A percentile compares a stretch with the other conserved stretches of the same genome.
These are phyloP conservation scores for Mirza zaza DNA, from an alignment of 2,113 vertebrate species.

Conservation along the genomic window DNA sequence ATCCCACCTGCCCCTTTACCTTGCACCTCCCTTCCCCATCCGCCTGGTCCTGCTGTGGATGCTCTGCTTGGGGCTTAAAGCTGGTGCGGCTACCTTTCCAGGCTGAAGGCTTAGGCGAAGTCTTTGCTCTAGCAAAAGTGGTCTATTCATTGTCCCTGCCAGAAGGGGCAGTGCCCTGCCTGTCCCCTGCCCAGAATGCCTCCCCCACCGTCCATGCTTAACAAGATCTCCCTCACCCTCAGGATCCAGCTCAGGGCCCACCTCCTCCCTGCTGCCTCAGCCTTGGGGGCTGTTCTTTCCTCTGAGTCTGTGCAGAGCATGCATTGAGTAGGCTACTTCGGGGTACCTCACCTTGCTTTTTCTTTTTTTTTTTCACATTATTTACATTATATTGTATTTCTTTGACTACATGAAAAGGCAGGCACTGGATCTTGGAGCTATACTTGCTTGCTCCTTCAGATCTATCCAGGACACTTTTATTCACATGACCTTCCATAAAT, in stretches of 20 bases:
- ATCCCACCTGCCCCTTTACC: rapidly evolving
- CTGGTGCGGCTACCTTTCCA: neutral
- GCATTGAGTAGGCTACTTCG: neutral
- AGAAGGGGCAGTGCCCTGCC: rapidly evolving
- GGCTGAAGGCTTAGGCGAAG: neutral
- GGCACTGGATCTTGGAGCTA: rapidly evolving
- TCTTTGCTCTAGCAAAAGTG: rapidly evolving
- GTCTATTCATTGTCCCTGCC: no score
- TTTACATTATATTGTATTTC: neutral
- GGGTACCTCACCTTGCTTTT: neutral
- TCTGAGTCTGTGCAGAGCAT: neutral
- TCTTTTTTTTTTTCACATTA: no score
- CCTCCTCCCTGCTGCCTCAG: neutral
- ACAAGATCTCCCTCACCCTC: neutral
- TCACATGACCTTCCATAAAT: neutral
- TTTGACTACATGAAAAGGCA: neutral
- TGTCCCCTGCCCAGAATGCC: neutral
- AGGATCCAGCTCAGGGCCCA: neutral
- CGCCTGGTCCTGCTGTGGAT: rapidly evolving
- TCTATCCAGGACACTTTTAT: neutral
- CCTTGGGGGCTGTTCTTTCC: neutral
- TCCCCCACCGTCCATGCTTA: rapidly evolving
- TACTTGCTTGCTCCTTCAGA: neutral
- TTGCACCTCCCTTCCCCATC: neutral
- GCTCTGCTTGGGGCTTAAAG: rapidly evolving